A percentile compares a stretch with the other conserved stretches of the same genome.
phyloP scores from a whole-genome alignment of 64 coral and sea anemone genomes.

The Astreopora myriophthalma region DNA sequence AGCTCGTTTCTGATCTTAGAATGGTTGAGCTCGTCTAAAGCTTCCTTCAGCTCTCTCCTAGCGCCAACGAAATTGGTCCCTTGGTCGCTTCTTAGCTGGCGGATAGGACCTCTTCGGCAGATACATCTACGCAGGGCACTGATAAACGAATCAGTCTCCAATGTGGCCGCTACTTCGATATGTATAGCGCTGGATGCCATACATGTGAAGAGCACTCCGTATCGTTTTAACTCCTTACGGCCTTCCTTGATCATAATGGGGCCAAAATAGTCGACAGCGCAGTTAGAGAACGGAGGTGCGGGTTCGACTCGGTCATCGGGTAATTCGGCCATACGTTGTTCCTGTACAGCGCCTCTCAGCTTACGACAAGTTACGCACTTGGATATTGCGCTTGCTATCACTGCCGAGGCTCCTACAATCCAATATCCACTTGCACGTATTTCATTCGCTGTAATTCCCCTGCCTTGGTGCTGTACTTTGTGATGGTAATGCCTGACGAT shows the following conservation, averaged over 20 bases:
- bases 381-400: background rate
- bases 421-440: background rate
- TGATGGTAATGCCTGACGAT: slow-evolving; percentile 10
- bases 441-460: background rate
- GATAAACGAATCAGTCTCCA: slow-evolving; percentile 19
- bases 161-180: background rate
- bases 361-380: background rate
- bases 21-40: slow-evolving; percentile 5
- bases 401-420: background rate
- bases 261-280: slow-evolving; percentile 20
- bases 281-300: background rate
- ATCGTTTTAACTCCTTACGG: background rate
- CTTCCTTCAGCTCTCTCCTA: background rate
- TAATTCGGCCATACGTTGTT: background rate
- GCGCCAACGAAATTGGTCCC: slow-evolving; percentile 3
- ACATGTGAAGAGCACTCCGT: background rate
- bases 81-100: slow-evolving; percentile 6
- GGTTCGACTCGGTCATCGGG: slow-evolving; percentile 6
- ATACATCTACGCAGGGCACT: background rate
- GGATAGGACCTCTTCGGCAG: background rate
- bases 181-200: slow-evolving; percentile 18
- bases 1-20: background rate
- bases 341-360: background rate
- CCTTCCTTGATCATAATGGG: background rate
- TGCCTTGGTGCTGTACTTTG: background rate